Percentiles rank a stretch among this genome's conserved stretches.
These are phyloP conservation scores for Mongoloraphidia duomilia DNA, from an alignment of 2,888 invertebrate species.

Conservation along the genomic window DNA sequence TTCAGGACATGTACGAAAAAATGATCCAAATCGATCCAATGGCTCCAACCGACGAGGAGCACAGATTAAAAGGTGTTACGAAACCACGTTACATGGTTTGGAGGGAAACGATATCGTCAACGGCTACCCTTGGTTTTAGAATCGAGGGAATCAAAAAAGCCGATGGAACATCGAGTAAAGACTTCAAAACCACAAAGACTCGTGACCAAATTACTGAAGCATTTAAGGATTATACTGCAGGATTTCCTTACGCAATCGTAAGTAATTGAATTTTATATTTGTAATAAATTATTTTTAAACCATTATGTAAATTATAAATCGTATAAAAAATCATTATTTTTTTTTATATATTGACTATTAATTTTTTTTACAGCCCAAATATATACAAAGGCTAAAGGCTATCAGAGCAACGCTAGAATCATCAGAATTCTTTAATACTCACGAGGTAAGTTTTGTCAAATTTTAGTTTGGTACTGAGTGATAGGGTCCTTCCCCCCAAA, in stretches of 20 bases:
- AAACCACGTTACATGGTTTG: constrained; percentile 92
- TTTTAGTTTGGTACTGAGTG: no score
- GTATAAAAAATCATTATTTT: constrained; percentile 2
- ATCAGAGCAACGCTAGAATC: constrained; percentile 70
- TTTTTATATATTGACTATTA: constrained; percentile 3
- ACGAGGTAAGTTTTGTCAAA: constrained; percentile 45
- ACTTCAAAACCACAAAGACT: constrained; percentile 87
- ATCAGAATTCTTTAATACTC: constrained; percentile 80
- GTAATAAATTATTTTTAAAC: background rate
- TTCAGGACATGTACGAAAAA: constrained; percentile 91
- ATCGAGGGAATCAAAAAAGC: constrained; percentile 88
- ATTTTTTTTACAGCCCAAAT: constrained; percentile 50
- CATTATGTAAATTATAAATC: background rate
- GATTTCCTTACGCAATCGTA: constrained; percentile 66
- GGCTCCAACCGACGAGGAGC: constrained; percentile 84
- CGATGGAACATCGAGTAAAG: constrained; percentile 83
- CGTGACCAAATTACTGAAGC: constrained; percentile 68
- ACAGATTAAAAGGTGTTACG: constrained; percentile 77
- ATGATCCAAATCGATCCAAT: constrained; percentile 87
- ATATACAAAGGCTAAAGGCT: constrained; percentile 70
- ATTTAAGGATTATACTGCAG: constrained; percentile 66
- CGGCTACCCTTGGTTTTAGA: constrained; percentile 90
- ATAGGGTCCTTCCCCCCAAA: no score
- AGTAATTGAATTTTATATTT: constrained; percentile 26
- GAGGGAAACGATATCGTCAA: constrained; percentile 94